Evolutionary conservation across 2,113 vertebrate genomes (phyloP).

Genomic region (Sus scrofa): T2T-Sscrofa CM000818.6:95028001-95028500

Average conservation of each 20-base stretch:
- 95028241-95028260: slow-evolving; percentile 13
- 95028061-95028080: slow-evolving; percentile 80
- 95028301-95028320: not conserved
- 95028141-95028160: slow-evolving; percentile 88
- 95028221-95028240: slow-evolving; percentile 59
- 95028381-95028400: not conserved
- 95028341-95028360: not conserved
- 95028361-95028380: not conserved
- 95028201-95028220: slow-evolving; percentile 42
- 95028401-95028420: slow-evolving; percentile 4
- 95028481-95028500: slow-evolving; percentile 48
- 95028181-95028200: slow-evolving; percentile 74
- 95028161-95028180: slow-evolving; percentile 76
- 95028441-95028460: slow-evolving; percentile 54
- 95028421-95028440: not conserved
- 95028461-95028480: slow-evolving; percentile 8
- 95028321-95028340: not conserved
- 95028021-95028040: slow-evolving; percentile 74
- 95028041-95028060: slow-evolving; percentile 77
- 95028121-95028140: slow-evolving; percentile 61
- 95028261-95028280: not conserved
- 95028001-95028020: slow-evolving; percentile 64
- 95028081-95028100: slow-evolving; percentile 85
- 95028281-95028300: not conserved
- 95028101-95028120: slow-evolving; percentile 84